Percentiles rank a stretch among this genome's conserved stretches.
These are phyloP conservation scores for Sigmodon hispidus DNA, from an alignment of 2,113 vertebrate species.

Conservation along the genomic window DNA sequence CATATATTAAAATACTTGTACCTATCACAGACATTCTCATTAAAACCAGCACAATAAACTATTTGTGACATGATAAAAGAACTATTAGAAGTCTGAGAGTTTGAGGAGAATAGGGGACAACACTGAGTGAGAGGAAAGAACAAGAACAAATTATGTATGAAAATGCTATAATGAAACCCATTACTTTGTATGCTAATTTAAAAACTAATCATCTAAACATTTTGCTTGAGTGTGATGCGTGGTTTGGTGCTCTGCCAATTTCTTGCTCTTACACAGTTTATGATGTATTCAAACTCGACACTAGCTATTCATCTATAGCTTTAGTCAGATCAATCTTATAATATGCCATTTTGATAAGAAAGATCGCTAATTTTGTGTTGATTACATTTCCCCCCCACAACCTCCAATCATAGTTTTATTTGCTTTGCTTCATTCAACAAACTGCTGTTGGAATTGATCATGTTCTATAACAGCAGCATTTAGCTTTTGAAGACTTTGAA, in stretches of 20 bases:
- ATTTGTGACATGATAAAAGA: neutral
- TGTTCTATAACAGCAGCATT: conserved; percentile 43
- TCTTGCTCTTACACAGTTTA: conserved; percentile 16
- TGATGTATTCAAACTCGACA: conserved; percentile 31
- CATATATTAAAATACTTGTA: neutral
- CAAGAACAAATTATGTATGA: neutral
- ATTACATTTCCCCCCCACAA: conserved; percentile 1
- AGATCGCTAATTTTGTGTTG: conserved; percentile 57
- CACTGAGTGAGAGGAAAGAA: neutral
- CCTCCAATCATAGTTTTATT: conserved; percentile 19
- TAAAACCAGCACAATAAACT: neutral
- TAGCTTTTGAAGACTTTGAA: conserved; percentile 53
- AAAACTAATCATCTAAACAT: conserved; percentile 4
- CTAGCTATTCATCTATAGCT: conserved; percentile 23
- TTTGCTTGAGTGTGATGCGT: neutral
- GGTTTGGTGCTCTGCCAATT: neutral
- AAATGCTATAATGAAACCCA: neutral
- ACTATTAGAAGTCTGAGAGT: neutral
- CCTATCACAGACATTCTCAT: neutral
- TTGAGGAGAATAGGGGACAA: neutral
- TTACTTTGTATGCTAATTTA: neutral
- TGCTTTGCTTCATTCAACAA: conserved; percentile 46
- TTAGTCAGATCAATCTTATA: conserved; percentile 45
- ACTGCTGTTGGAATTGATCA: conserved; percentile 13
- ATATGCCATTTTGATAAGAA: conserved; percentile 43